Percentiles rank a stretch among this genome's conserved stretches.
Evolutionary conservation across 2,888 invertebrate genomes (phyloP).

Genomic region (Mimumesa dahlbomi): DNA sequence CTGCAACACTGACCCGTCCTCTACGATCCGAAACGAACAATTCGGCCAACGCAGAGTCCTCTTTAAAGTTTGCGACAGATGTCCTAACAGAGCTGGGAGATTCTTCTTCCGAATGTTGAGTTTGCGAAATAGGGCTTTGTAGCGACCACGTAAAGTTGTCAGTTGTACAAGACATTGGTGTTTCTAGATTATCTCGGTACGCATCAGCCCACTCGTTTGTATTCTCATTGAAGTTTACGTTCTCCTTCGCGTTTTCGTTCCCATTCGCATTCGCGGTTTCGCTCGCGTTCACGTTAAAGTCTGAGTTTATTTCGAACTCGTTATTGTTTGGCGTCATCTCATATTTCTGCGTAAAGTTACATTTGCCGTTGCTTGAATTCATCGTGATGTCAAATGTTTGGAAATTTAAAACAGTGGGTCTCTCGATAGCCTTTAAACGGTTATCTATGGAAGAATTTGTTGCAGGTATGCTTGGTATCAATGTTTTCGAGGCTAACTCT

Average conservation of each 20-base stretch:
- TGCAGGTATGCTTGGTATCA: background rate
- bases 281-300: background rate
- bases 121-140: constrained; percentile 65
- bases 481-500: background rate
- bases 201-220: constrained; percentile 4
- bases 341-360: no score
- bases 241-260: background rate
- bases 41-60: no score
- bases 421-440: constrained; percentile 24
- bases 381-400: constrained; percentile 80
- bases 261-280: background rate
- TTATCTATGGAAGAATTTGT: background rate
- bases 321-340: constrained; percentile 78
- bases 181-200: constrained; percentile 43
- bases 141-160: constrained; percentile 73
- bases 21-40: no score
- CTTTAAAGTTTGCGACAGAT: no score
- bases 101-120: constrained; percentile 66
- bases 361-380: no score
- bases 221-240: background rate
- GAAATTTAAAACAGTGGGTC: constrained; percentile 51
- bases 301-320: constrained; percentile 56
- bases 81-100: no score
- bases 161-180: constrained; percentile 79
- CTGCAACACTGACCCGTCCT: no score